Base-by-base conservation (phyloP, 2,797 vertebrate genomes). In the Helarctos malayanus region DNA sequence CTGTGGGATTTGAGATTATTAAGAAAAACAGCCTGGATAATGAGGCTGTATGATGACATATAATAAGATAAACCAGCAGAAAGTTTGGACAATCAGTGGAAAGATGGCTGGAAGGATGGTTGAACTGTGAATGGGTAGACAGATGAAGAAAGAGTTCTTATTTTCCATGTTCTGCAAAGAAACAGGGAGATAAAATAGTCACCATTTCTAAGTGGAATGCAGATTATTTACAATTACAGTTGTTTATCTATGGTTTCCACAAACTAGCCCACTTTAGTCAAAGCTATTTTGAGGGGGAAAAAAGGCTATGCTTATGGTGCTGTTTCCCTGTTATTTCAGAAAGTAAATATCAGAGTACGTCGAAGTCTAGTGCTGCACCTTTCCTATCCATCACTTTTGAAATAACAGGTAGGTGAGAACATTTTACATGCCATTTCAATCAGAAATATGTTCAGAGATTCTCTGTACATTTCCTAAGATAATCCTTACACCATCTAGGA, bases 381-480 rank as follows among this genome's bases (percentile, higher is more conserved):
- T 99, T 99, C 97, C 99, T 99, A 97, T 99, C 99, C 89, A 99
- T 99, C 99, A 99, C 98, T 98, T 99, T 99, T 99, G 99, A 99
- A 99, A 99, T 99, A 98, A 99, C 99, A 99, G 99, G 99, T 99
- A 99, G 98, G 98, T 99, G 97, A 98, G 97, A 98, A 84, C 93
- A 86, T 93, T 94, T 71, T 63, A 96, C 29, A 23, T 91, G 49
- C 59, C 41, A 78, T 97, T 97, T 94, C 65, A 57, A 61, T 97
- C 89, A 95, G 82, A 98, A 96, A 23, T 6, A 0, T 93, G 10
- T 73, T 97, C 61, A 78, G 69, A 89, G 45, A 84, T 23, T 93
- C 71, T 78, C 47, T 80, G 1, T 35, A 73, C 19, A 5, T 75
- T 91, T 47, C 32, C 41, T 83, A 9, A 69, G 54, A 35, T 7